Evolutionary conservation across 2,888 invertebrate species (phyloP).

Genomic region (Campoplex capitator): DNA sequence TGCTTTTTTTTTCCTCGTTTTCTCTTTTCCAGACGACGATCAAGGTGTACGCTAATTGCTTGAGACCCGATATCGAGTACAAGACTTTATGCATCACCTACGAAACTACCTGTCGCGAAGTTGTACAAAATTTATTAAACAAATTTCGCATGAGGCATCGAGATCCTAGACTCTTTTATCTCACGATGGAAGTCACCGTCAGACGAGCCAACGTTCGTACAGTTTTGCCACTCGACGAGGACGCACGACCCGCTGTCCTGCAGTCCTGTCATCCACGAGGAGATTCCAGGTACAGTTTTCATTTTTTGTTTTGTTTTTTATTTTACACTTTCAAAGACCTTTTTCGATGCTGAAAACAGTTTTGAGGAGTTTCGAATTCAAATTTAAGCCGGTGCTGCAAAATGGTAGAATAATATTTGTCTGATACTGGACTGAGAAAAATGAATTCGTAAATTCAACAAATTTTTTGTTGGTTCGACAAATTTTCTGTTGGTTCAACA

Average conservation of each 20-base stretch:
- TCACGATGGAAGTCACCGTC: constrained; percentile 97
- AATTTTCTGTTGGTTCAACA: too few relatives aligned
- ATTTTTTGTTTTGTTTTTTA: neutral
- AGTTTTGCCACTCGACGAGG: constrained; percentile 93
- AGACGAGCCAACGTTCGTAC: constrained; percentile 93
- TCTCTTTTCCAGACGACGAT: constrained; percentile 92
- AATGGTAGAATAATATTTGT: too few relatives aligned
- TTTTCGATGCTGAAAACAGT: neutral
- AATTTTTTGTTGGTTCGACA: too few relatives aligned
- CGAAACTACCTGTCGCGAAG: constrained; percentile 94
- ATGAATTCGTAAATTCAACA: too few relatives aligned
- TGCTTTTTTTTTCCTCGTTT: constrained; percentile 34
- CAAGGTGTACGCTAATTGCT: constrained; percentile 95
- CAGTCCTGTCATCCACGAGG: constrained; percentile 98
- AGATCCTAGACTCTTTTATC: constrained; percentile 96
- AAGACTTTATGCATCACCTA: constrained; percentile 96
- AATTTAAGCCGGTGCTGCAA: too few relatives aligned
- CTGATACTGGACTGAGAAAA: too few relatives aligned
- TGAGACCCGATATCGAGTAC: constrained; percentile 97
- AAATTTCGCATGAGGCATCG: constrained; percentile 96
- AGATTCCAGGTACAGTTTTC: constrained; percentile 90
- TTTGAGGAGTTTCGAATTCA: too few relatives aligned
- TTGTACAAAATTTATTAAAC: constrained; percentile 93
- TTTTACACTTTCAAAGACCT: neutral
- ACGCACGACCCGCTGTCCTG: constrained; percentile 94